A percentile compares a stretch with the other conserved stretches of the same genome.
These are phyloP conservation scores for Nannoperca obscura DNA, from an alignment of 2,797 vertebrate species.

Conservation along the genomic window DNA sequence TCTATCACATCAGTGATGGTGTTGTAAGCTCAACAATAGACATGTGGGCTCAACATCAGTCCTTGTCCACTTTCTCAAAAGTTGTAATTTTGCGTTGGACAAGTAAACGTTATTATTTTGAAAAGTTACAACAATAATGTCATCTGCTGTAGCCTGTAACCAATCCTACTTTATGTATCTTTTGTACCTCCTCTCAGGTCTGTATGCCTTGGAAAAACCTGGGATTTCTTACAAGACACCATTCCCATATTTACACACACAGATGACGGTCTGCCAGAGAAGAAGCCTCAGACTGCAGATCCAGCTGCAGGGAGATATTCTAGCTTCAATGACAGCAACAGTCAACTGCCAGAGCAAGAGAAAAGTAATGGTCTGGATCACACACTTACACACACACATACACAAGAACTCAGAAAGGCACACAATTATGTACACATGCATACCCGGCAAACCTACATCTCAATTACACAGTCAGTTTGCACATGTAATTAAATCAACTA, in stretches of 20 bases:
- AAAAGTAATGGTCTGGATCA: conserved; percentile 60
- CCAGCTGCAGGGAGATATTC: conserved; percentile 64
- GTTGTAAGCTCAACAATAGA: background rate
- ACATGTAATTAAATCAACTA: conserved; percentile 53
- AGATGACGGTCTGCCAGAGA: conserved; percentile 70
- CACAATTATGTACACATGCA: conserved; percentile 27
- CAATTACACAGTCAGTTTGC: conserved; percentile 52
- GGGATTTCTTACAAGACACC: conserved; percentile 87
- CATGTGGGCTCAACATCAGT: background rate
- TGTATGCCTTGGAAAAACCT: conserved; percentile 79
- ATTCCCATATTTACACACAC: conserved; percentile 86
- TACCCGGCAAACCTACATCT: conserved; percentile 31
- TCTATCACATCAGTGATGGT: background rate
- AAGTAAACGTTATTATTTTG: background rate
- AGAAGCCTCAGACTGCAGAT: conserved; percentile 44
- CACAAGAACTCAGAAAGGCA: conserved; percentile 10
- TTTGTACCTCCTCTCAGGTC: conserved; percentile 74
- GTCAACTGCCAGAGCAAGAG: conserved; percentile 62
- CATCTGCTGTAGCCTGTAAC: conserved; percentile 11
- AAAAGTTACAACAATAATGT: background rate
- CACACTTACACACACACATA: conserved; percentile 8
- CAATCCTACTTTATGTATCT: conserved; percentile 4
- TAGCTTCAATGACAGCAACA: conserved; percentile 62
- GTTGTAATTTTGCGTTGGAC: background rate
- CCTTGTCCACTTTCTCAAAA: background rate